phyloP scores from a whole-genome alignment of 2,888 invertebrate genomes.

The Blastobasis adustella region DNA sequence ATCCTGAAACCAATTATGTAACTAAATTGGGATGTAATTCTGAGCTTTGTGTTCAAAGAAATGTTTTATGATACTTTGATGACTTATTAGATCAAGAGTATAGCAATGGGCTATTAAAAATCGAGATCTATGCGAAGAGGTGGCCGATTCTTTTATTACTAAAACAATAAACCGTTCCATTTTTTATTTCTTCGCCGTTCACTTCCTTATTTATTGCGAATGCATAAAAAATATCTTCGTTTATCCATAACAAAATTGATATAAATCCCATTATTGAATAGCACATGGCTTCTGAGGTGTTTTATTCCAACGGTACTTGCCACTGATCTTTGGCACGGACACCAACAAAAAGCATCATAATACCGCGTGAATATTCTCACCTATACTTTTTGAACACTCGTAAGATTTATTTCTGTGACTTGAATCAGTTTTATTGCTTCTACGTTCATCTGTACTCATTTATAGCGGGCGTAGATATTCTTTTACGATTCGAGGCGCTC shows the following conservation, averaged over 20 bases:
- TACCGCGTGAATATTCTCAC: conserved; percentile 49
- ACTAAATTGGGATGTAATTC: too few relatives aligned
- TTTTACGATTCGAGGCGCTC: conserved; percentile 70
- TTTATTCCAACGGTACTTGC: conserved; percentile 49
- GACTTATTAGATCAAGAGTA: too few relatives aligned
- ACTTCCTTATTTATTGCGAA: conserved; percentile 48
- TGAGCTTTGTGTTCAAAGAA: too few relatives aligned
- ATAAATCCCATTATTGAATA: conserved; percentile 14
- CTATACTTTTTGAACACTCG: conserved; percentile 53
- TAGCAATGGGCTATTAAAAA: too few relatives aligned
- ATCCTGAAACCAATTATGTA: too few relatives aligned
- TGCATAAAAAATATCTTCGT: conserved; percentile 24
- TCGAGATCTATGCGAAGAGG: too few relatives aligned
- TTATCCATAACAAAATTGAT: too few relatives aligned
- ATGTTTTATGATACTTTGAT: too few relatives aligned
- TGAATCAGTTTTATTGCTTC: conserved; percentile 68
- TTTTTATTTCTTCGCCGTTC: conserved; percentile 41
- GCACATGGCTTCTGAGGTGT: conserved; percentile 49
- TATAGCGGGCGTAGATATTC: conserved; percentile 70
- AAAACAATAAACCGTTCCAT: too few relatives aligned
- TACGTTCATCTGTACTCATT: conserved; percentile 71
- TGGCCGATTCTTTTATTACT: too few relatives aligned
- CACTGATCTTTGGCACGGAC: conserved; percentile 38
- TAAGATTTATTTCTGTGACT: conserved; percentile 71
- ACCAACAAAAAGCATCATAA: conserved; percentile 40